Evolutionary conservation across 2,888 invertebrate genomes (phyloP).

Genomic region (Luperina testacea): DNA sequence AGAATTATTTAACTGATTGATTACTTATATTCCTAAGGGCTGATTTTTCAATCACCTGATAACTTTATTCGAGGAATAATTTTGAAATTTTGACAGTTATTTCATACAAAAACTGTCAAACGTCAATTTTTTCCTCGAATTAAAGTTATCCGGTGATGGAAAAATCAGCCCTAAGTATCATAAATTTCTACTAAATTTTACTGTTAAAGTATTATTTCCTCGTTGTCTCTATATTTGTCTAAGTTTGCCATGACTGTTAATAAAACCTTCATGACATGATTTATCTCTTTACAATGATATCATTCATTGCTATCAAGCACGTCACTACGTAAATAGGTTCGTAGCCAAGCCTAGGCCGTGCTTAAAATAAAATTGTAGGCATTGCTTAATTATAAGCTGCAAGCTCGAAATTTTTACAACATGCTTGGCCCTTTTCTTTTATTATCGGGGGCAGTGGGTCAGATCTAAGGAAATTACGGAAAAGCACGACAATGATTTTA

Average conservation of each 20-base stretch:
- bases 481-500: constrained; percentile 76
- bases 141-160: too few species aligned
- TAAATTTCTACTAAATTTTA: neutral
- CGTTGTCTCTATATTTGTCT: constrained; percentile 8
- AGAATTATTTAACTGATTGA: neutral
- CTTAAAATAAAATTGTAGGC: constrained; percentile 51
- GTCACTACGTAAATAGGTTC: constrained; percentile 38
- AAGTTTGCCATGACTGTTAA: constrained; percentile 15
- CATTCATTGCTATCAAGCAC: constrained; percentile 54
- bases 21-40: too few species aligned
- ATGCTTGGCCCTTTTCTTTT: constrained; percentile 58
- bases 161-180: neutral
- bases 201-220: constrained; percentile 12
- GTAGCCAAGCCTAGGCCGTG: constrained; percentile 31
- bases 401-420: constrained; percentile 58
- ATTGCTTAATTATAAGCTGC: constrained; percentile 51
- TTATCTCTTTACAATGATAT: constrained; percentile 53
- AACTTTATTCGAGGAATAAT: too few species aligned
- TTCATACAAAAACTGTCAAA: too few species aligned
- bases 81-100: too few species aligned
- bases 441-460: constrained; percentile 84
- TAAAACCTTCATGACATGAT: constrained; percentile 35
- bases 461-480: constrained; percentile 77
- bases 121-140: too few species aligned
- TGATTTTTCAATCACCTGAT: too few species aligned